Conservation (phyloP, 2,113 vertebrate species). For the Irena cyanogastra region DNA sequence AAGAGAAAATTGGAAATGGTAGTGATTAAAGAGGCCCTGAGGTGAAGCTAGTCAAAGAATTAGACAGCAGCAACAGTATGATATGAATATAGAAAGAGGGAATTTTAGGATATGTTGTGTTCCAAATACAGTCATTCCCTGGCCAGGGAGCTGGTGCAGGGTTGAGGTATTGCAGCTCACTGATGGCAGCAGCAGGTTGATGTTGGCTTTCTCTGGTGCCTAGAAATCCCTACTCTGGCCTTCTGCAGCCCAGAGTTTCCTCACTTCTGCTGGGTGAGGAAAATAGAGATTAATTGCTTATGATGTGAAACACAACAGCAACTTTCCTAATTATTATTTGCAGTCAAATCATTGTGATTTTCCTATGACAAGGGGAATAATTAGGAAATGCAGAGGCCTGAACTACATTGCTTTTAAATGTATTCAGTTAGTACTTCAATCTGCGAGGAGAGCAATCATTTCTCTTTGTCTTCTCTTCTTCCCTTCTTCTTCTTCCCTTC, state of each 20-base stretch:
- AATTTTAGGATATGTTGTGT: background rate
- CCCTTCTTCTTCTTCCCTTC: too few relatives aligned
- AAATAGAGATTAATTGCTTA: conserved; percentile 24
- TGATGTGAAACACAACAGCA: background rate
- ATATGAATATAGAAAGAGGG: background rate
- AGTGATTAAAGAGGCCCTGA: conserved; percentile 7
- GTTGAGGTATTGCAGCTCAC: background rate
- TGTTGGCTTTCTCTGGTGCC: background rate
- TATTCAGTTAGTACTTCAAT: background rate
- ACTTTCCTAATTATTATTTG: conserved; percentile 37
- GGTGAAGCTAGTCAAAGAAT: background rate
- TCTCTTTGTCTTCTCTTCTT: conserved; percentile 34
- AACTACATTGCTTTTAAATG: background rate
- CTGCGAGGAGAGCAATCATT: conserved; percentile 21
- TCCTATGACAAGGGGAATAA: conserved; percentile 4
- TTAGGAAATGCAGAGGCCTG: conserved; percentile 6
- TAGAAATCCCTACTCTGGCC: background rate
- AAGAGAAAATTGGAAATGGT: background rate
- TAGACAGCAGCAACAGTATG: background rate
- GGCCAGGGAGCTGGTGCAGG: background rate
- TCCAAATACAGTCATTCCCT: background rate
- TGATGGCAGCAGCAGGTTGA: background rate
- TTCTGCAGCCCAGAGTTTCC: background rate
- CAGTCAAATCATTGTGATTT: conserved; percentile 33
- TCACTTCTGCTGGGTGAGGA: background rate